These are phyloP conservation scores for Aphrocallistes beatrix DNA, from an alignment of 37 sponge, comb jelly and placozoan species.

Conservation along the genomic window DNA sequence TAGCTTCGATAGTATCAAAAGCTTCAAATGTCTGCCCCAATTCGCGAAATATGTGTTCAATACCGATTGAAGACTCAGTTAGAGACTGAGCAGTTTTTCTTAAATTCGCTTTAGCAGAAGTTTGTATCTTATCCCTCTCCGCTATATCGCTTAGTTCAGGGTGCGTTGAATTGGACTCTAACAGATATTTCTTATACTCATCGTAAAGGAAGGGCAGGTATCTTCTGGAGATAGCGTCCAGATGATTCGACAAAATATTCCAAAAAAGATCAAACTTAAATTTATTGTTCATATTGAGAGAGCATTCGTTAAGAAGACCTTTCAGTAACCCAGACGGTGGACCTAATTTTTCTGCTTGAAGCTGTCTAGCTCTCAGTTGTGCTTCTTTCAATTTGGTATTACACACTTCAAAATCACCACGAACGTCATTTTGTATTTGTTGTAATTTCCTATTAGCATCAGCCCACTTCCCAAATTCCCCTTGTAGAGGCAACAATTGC, in stretches of 20 bases:
- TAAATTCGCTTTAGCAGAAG: not conserved
- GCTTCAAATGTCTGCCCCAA: constrained; percentile 20
- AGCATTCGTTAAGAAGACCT: not conserved
- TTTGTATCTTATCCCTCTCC: not conserved
- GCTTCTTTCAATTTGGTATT: not conserved
- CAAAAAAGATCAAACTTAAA: not conserved
- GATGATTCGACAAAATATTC: not conserved
- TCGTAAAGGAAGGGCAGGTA: not conserved
- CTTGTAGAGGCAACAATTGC: constrained; percentile 28
- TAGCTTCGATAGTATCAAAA: not conserved
- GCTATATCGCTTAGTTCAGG: not conserved
- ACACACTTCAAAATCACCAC: not conserved
- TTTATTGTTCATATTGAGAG: not conserved
- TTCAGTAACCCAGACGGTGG: not conserved
- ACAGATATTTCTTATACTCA: not conserved
- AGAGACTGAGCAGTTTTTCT: not conserved
- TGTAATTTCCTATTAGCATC: not conserved
- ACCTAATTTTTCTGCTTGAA: not conserved
- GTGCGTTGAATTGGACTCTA: not conserved
- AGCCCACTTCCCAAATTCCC: not conserved
- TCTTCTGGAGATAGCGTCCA: not conserved
- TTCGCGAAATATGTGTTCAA: constrained; percentile 26
- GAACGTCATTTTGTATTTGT: not conserved
- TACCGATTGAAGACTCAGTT: constrained; percentile 12
- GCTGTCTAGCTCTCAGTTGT: not conserved